These are phyloP conservation scores for Zootermopsis nevadensis DNA, from an alignment of 2,888 invertebrate genomes.

Conservation along the genomic window DNA sequence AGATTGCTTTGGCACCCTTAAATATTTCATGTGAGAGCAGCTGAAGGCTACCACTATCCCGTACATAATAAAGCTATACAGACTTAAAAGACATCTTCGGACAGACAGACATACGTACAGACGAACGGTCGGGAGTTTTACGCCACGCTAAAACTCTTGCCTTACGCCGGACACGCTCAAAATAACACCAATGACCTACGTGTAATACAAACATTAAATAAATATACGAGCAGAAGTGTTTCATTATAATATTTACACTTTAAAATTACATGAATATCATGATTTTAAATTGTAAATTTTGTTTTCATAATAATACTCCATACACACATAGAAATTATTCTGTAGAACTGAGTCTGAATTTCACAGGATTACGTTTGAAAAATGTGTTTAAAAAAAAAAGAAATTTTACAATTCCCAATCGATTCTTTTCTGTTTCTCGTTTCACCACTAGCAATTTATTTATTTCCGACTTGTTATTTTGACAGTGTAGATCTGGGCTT, in stretches of 20 bases:
- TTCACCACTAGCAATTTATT: neutral
- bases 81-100: slow-evolving; percentile 27
- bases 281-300: neutral
- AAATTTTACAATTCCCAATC: slow-evolving; percentile 14
- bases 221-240: neutral
- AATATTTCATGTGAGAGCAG: slow-evolving; percentile 60
- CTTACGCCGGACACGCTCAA: slow-evolving; percentile 15
- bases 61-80: slow-evolving; percentile 43
- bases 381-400: slow-evolving; percentile 12
- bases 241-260: slow-evolving; percentile 18
- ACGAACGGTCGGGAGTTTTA: slow-evolving; percentile 12
- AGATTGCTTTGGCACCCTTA: slow-evolving; percentile 62
- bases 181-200: neutral
- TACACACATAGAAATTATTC: too few species aligned
- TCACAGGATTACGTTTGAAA: slow-evolving; percentile 17
- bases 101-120: neutral
- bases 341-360: neutral
- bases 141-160: neutral
- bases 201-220: slow-evolving; percentile 20
- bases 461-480: slow-evolving; percentile 33
- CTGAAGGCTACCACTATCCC: slow-evolving; percentile 35
- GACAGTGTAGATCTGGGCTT: slow-evolving; percentile 34
- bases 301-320: neutral
- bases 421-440: neutral
- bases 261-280: neutral